These are phyloP conservation scores for Elgaria multicarinata DNA, from an alignment of 2,113 vertebrate species.

Conservation along the genomic window DNA sequence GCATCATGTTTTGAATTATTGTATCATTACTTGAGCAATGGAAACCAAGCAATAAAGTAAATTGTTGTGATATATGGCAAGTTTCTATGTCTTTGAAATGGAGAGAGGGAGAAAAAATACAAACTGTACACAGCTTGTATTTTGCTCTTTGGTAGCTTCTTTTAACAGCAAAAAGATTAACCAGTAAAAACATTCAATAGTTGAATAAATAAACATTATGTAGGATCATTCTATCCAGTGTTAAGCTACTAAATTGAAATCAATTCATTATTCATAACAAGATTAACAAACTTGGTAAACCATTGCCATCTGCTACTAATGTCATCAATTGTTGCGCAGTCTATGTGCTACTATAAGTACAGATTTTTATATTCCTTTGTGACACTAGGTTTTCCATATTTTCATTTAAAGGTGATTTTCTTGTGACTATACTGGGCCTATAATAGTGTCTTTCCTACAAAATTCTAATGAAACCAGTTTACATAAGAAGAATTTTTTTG, in stretches of 20 bases:
- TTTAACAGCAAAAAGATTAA: neutral
- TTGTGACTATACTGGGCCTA: neutral
- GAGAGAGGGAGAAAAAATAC: conserved; percentile 53
- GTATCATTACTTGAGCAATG: conserved; percentile 68
- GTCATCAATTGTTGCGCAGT: neutral
- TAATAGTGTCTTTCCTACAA: neutral
- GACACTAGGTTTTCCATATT: neutral
- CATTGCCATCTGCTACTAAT: conserved; percentile 33
- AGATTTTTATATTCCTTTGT: neutral
- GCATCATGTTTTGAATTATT: conserved; percentile 63
- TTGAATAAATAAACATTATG: conserved; percentile 25
- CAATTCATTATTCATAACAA: neutral
- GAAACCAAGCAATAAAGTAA: conserved; percentile 65
- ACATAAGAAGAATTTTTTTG: conserved; percentile 2
- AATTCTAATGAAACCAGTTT: conserved; percentile 5
- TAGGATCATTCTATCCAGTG: conserved; percentile 1
- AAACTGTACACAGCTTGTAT: neutral
- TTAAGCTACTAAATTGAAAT: conserved; percentile 30
- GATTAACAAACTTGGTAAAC: neutral
- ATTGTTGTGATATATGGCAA: conserved; percentile 55
- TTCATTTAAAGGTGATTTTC: neutral
- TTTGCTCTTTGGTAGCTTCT: neutral
- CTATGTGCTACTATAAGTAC: neutral
- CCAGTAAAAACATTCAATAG: neutral
- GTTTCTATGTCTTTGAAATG: conserved; percentile 62